phyloP scores from a whole-genome alignment of 2,113 vertebrate species.

The Microtus richardsoni region DNA sequence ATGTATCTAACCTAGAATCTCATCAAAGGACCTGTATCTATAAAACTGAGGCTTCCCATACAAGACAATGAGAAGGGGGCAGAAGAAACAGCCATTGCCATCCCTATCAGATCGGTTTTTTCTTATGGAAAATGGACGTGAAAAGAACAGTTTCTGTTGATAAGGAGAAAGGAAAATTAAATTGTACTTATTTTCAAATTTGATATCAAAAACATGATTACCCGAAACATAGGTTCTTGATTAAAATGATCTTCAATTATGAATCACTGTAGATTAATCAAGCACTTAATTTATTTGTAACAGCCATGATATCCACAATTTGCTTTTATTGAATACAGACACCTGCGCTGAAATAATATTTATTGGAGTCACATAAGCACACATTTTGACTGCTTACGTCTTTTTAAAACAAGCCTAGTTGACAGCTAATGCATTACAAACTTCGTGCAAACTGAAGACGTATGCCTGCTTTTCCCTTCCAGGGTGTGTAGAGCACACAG shows the following conservation, averaged over 20 bases:
- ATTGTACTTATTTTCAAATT: constrained; percentile 64
- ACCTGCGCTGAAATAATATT: constrained; percentile 77
- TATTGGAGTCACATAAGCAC: constrained; percentile 60
- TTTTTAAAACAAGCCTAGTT: constrained; percentile 59
- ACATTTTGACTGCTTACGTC: constrained; percentile 10
- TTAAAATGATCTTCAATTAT: constrained; percentile 62
- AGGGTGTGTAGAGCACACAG: not conserved
- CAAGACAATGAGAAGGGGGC: not conserved
- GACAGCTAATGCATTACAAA: constrained; percentile 60
- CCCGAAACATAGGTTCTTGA: not conserved
- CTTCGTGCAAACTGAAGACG: constrained; percentile 61
- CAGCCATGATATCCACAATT: constrained; percentile 55
- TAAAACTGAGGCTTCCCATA: not conserved
- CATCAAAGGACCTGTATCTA: constrained; percentile 59
- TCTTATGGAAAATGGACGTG: constrained; percentile 65
- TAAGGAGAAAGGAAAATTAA: constrained; percentile 57
- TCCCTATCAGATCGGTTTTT: constrained; percentile 68
- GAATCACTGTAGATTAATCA: constrained; percentile 63
- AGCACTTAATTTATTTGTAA: constrained; percentile 68
- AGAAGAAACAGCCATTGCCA: not conserved
- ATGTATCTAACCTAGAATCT: constrained; percentile 56
- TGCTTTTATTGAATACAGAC: constrained; percentile 79
- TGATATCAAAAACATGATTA: constrained; percentile 60
- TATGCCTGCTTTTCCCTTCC: constrained; percentile 16
- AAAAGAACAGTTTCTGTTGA: constrained; percentile 55